phyloP scores from a whole-genome alignment of 2,888 invertebrate species.

The Cerastis leucographa region DNA sequence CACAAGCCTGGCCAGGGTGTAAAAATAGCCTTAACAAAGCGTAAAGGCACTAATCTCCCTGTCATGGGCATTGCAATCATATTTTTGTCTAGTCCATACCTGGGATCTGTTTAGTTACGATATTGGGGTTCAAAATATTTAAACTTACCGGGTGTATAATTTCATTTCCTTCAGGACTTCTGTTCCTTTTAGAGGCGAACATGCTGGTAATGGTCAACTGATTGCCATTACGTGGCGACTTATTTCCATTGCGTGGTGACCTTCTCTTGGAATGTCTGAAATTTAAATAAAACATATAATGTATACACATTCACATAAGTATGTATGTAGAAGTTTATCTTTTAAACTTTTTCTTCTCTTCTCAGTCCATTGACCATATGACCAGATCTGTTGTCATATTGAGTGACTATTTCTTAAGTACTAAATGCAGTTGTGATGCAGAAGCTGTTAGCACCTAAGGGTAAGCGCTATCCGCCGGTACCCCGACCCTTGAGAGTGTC shows the following conservation, averaged over 20 bases:
- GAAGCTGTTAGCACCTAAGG: background rate
- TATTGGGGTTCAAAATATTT: background rate
- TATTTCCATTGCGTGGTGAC: slow-evolving; percentile 58
- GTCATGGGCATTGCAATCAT: too few relatives aligned
- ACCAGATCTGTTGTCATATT: background rate
- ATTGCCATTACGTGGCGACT: slow-evolving; percentile 56
- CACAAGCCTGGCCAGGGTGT: too few relatives aligned
- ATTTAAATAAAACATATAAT: slow-evolving; percentile 27
- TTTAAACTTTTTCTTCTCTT: background rate
- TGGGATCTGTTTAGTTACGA: too few relatives aligned
- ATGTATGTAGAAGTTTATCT: background rate
- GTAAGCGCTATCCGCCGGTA: too few relatives aligned
- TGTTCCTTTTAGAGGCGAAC: slow-evolving; percentile 76
- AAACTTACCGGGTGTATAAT: slow-evolving; percentile 49
- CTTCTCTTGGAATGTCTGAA: slow-evolving; percentile 65
- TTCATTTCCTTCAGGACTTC: slow-evolving; percentile 66
- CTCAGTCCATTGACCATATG: background rate
- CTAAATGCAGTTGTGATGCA: background rate
- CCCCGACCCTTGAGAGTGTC: too few relatives aligned
- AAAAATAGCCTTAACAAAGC: too few relatives aligned
- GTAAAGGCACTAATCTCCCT: too few relatives aligned
- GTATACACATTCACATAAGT: background rate
- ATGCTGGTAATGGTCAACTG: slow-evolving; percentile 78
- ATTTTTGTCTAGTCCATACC: too few relatives aligned
- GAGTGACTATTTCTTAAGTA: background rate